Evolutionary conservation across 2,113 vertebrate species (phyloP).

Genomic region (Phalacrocorax brasilianus): DNA sequence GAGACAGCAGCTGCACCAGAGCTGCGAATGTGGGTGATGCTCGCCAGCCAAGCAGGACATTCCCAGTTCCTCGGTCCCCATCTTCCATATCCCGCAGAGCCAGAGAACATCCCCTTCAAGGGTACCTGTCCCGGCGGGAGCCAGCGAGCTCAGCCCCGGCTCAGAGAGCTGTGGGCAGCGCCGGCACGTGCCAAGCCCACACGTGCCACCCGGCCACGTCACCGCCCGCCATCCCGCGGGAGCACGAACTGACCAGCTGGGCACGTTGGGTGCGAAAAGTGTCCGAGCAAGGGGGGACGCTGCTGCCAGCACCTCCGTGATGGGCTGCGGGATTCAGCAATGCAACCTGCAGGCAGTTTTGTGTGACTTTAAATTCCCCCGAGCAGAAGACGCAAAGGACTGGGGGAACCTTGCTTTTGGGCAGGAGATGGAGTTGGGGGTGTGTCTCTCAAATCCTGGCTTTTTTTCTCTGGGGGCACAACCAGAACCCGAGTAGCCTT

Average conservation of each 20-base stretch:
- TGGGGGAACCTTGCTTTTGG: accelerated
- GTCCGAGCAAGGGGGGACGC: accelerated
- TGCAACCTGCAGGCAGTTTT: background rate
- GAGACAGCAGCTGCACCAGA: background rate
- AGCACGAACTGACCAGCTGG: background rate
- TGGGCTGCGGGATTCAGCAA: background rate
- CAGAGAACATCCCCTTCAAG: background rate
- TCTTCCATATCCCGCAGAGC: background rate
- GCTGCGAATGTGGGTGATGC: background rate
- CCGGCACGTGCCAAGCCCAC: accelerated
- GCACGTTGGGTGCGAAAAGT: background rate
- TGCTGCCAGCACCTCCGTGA: background rate
- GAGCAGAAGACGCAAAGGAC: background rate
- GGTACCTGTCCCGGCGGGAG: background rate
- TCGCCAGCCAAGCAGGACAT: background rate
- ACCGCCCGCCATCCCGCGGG: background rate
- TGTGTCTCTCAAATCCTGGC: background rate
- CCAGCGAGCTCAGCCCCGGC: background rate
- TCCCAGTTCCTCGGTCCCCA: background rate
- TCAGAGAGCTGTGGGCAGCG: background rate
- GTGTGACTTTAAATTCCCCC: background rate
- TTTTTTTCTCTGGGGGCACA: background rate
- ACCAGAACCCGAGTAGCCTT: background rate
- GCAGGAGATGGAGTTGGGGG: background rate
- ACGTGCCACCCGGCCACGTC: accelerated